These are phyloP conservation scores for Coelopa pilipes DNA, from an alignment of 2,888 invertebrate species.

Conservation along the genomic window DNA sequence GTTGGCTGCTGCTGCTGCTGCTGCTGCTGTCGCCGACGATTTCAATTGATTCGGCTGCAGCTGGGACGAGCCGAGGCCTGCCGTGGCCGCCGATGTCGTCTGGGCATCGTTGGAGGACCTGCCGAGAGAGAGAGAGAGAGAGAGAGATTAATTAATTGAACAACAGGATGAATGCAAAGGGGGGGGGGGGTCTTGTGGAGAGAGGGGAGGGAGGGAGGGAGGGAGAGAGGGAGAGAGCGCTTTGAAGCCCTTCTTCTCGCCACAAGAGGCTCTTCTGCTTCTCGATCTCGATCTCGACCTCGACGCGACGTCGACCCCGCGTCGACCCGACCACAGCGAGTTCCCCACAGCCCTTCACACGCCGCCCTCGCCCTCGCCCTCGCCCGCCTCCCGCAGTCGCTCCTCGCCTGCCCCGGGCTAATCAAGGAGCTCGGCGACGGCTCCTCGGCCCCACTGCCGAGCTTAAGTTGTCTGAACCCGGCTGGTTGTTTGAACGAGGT, in stretches of 20 bases:
- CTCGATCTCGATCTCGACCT: too few relatives aligned
- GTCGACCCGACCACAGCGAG: background rate
- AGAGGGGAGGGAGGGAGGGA: too few relatives aligned
- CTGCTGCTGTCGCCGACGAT: slow-evolving; percentile 39
- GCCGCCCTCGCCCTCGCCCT: background rate
- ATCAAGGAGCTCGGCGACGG: slow-evolving; percentile 41
- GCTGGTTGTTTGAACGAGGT: too few relatives aligned
- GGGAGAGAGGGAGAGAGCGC: too few relatives aligned
- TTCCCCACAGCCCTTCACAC: background rate
- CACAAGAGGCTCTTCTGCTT: background rate
- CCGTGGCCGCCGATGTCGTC: slow-evolving; percentile 43
- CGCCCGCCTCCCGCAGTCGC: background rate
- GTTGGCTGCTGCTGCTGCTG: slow-evolving; percentile 34
- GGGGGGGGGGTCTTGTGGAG: too few relatives aligned
- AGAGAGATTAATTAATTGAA: background rate
- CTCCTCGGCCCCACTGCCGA: slow-evolving; percentile 8
- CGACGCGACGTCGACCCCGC: too few relatives aligned
- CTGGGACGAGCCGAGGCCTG: slow-evolving; percentile 40
- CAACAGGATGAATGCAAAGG: too few relatives aligned
- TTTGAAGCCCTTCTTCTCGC: too few relatives aligned
- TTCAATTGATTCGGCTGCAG: slow-evolving; percentile 48
- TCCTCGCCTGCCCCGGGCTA: slow-evolving; percentile 46
- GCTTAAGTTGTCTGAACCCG: background rate
- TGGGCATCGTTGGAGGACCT: slow-evolving; percentile 49
- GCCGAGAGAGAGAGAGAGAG: slow-evolving; percentile 30